Evolutionary conservation across 2,797 vertebrate genomes (phyloP), one percentile per base, ranked within the genome.

Genomic region (Cossypha heuglini): DNA sequence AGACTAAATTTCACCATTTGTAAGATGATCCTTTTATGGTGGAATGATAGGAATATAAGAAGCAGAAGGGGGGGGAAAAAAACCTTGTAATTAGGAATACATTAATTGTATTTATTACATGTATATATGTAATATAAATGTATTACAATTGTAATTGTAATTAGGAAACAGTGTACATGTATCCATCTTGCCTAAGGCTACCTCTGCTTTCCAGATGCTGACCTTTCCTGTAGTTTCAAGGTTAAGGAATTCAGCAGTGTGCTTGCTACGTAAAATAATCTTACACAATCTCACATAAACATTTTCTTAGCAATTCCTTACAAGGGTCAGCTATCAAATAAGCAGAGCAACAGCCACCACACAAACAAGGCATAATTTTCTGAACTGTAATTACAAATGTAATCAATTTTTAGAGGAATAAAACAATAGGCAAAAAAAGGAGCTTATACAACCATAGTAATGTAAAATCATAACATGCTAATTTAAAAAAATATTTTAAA

Each of bases 251-350:
- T 90, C 96, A 93, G 85, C 59, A 79, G 49, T 19, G 21, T 64
- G 51, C 68, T 87, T 67, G 51, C 73, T 81, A 62, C 58, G 67
- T 82, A 57, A 78, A 91, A 88, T 55, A 76, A 82, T 81, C 88
- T 93, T 95, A 84, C 52, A 64, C 95, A 75, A 93, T 96, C 96
- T 97, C 92, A 74, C 71, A 77, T 58, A 81, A 89, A 91, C 59
- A 83, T 66, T 66, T 74, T 95, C 86, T 75, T 74, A 93, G 58
- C 54, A 89, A 59, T 62, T 90, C 68, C 83, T 68, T 76, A 73
- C 42, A 91, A 74, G 28, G 17, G 52, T 38, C 55, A 76, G 55
- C 79, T 94, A 78, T 62, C 68, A 81, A 62, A 52, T 42, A 78
- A 58, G 26, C 57, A 93, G 71, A 91, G 46, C 55, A 93, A 79